Conservation (phyloP, 2,797 vertebrate genomes). For the Microhierax caerulescens region DNA sequence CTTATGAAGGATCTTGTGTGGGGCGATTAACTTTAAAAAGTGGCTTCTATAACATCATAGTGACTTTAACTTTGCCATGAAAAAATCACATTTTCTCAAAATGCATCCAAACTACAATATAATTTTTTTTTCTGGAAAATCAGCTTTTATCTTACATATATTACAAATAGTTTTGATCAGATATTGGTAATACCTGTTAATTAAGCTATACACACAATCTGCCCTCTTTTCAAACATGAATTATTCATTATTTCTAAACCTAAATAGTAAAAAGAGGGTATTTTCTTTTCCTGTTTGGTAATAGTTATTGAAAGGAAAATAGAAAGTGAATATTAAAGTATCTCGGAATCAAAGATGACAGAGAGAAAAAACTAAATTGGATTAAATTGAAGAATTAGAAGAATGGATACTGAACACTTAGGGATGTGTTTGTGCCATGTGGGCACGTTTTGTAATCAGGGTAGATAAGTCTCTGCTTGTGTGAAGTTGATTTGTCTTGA, state of each 20-base stretch:
- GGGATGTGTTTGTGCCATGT: rapidly evolving
- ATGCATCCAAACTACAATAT: background rate
- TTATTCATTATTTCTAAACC: background rate
- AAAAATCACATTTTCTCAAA: background rate
- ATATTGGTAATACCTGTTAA: background rate
- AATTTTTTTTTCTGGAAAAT: background rate
- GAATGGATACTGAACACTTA: background rate
- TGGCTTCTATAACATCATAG: background rate
- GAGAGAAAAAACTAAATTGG: background rate
- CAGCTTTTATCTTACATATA: background rate
- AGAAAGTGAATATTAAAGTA: background rate
- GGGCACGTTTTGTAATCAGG: background rate
- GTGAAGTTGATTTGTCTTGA: background rate
- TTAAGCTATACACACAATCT: background rate
- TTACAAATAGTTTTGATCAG: background rate
- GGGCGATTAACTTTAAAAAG: background rate
- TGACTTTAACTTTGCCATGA: background rate
- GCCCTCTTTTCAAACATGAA: background rate
- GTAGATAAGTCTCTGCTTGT: background rate
- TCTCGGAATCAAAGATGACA: background rate
- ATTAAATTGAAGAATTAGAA: background rate
- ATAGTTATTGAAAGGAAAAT: background rate
- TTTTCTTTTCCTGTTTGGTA: background rate
- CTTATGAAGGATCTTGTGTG: background rate
- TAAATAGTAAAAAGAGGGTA: background rate